Conservation (phyloP, 2,888 invertebrate genomes). For the Coleophora flavipennella region DNA sequence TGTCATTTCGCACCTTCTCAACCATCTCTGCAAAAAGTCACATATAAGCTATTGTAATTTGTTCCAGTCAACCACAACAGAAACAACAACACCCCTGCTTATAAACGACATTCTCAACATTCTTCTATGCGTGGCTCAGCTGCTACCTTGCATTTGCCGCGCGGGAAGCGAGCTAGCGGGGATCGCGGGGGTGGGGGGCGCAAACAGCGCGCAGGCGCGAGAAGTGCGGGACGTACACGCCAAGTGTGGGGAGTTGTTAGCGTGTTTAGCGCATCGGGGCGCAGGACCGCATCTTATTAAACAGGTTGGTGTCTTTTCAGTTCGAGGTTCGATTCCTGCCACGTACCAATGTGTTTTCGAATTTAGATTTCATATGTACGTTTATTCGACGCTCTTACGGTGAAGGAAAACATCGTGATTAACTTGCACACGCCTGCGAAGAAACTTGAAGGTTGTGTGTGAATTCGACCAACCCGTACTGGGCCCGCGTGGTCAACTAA, state of each 20-base stretch:
- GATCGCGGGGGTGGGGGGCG: constrained; percentile 19
- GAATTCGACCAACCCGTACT: too few relatives aligned
- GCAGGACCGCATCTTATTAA: constrained; percentile 82
- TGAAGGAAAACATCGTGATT: too few relatives aligned
- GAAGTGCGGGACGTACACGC: constrained; percentile 86
- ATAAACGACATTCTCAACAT: constrained; percentile 84
- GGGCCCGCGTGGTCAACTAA: too few relatives aligned
- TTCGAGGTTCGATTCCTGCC: too few relatives aligned
- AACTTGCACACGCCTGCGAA: too few relatives aligned
- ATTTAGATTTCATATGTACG: too few relatives aligned
- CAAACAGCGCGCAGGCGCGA: constrained; percentile 64
- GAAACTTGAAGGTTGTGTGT: too few relatives aligned
- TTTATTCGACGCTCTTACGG: too few relatives aligned
- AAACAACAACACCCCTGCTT: constrained; percentile 66
- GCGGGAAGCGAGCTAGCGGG: constrained; percentile 76
- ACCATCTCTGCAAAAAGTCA: too few relatives aligned
- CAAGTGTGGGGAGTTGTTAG: constrained; percentile 85
- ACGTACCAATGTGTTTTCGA: too few relatives aligned
- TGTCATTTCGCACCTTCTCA: too few relatives aligned
- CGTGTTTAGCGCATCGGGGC: constrained; percentile 81
- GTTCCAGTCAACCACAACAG: constrained; percentile 76
- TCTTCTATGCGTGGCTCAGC: constrained; percentile 80
- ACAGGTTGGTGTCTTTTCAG: constrained; percentile 69
- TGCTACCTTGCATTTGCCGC: constrained; percentile 79
- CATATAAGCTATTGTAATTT: too few relatives aligned